Conservation (phyloP, 2,888 invertebrate species). For the Ryuthela nishihirai region DNA sequence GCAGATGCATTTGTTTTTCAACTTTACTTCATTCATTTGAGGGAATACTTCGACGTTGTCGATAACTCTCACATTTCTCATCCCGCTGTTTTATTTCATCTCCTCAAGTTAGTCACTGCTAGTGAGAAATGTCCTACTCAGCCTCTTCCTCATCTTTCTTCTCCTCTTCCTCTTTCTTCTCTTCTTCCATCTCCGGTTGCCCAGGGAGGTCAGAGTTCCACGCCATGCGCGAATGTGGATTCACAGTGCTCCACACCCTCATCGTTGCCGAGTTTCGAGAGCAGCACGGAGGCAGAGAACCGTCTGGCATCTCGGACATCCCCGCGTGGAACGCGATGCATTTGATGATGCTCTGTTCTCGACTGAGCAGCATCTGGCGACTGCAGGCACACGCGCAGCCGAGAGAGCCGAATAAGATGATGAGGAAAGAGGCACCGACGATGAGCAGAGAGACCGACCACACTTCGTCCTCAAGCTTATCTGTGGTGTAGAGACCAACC, state of each 20-base stretch:
- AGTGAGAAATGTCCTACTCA: too few species aligned
- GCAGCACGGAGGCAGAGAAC: constrained; percentile 23
- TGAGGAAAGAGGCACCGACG: constrained; percentile 18
- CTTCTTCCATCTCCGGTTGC: constrained; percentile 13
- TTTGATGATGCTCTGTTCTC: constrained; percentile 35
- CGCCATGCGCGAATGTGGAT: constrained; percentile 35
- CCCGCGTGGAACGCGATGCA: constrained; percentile 34
- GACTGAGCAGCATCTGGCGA: constrained; percentile 17
- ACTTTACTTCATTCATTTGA: too few species aligned
- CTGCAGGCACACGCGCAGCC: constrained; percentile 29
- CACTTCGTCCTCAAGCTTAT: constrained; percentile 27
- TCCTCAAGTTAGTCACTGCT: too few species aligned
- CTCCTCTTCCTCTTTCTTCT: constrained; percentile 10
- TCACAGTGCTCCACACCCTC: constrained; percentile 33
- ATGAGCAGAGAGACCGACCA: constrained; percentile 32
- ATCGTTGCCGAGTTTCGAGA: constrained; percentile 28
- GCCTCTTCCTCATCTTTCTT: too few species aligned
- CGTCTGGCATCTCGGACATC: constrained; percentile 32
- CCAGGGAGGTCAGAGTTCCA: constrained; percentile 34
- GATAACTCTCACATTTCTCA: too few species aligned
- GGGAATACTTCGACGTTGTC: too few species aligned
- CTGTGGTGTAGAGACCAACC: constrained; percentile 29
- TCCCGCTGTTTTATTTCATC: too few species aligned
- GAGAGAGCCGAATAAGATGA: constrained; percentile 21
- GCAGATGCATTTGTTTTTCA: too few species aligned